Percentiles rank a stretch among this genome's conserved stretches.
Conservation (phyloP, 2,888 invertebrate genomes). For the Lumbricus terrestris region DNA sequence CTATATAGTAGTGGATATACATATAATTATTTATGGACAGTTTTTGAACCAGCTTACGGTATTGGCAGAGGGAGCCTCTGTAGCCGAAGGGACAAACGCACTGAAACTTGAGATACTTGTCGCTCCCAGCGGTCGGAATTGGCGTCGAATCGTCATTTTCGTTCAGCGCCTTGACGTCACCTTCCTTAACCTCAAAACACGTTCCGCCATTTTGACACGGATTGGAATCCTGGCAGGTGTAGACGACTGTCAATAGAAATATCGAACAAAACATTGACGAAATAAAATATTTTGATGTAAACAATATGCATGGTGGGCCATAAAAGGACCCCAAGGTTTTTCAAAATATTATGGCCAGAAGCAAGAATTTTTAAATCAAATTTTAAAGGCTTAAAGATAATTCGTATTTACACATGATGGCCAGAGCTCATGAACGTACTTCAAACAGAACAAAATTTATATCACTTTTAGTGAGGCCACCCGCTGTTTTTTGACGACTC, state of each 20-base stretch:
- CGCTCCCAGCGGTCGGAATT: neutral
- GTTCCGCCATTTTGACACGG: conserved; percentile 15
- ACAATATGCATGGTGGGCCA: no score
- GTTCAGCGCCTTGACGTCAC: neutral
- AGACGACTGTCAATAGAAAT: neutral
- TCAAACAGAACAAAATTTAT: no score
- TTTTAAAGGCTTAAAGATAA: no score
- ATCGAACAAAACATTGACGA: neutral
- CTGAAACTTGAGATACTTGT: conserved; percentile 5
- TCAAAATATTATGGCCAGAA: no score
- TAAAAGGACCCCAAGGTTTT: no score
- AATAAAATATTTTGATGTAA: neutral
- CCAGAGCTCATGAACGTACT: no score
- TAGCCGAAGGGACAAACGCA: neutral
- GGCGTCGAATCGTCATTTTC: neutral
- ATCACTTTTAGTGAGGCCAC: no score
- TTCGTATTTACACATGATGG: no score
- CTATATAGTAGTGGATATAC: no score
- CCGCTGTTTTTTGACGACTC: no score
- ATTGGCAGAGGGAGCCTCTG: neutral
- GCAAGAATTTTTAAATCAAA: no score
- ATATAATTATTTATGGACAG: no score
- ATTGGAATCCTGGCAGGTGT: neutral
- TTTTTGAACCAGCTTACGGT: neutral
- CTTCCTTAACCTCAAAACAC: neutral